A percentile compares a stretch with the other conserved stretches of the same genome.
Evolutionary conservation across 2,888 invertebrate species (phyloP).

Genomic region (Acanthosepion lycidas): DNA sequence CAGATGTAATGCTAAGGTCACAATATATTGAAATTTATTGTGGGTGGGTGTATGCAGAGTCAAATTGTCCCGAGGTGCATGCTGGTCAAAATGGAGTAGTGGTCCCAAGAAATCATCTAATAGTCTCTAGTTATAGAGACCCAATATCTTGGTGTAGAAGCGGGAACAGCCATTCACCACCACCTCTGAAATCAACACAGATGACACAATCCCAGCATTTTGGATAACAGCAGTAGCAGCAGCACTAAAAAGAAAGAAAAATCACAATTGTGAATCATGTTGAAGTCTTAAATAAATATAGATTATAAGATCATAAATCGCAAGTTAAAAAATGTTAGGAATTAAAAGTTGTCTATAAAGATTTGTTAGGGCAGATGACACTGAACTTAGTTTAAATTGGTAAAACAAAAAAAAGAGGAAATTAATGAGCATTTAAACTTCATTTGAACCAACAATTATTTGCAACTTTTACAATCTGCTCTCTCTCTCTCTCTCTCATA

Average conservation of each 20-base stretch:
- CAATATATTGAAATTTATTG: not conserved
- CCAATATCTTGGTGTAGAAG: not conserved
- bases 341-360: no score
- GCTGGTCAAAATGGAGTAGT: not conserved
- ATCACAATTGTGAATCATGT: not conserved
- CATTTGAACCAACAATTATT: no score
- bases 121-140: not conserved
- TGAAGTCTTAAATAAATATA: not conserved
- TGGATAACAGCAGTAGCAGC: not conserved
- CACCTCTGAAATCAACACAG: not conserved
- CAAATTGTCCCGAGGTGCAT: constrained; percentile 15
- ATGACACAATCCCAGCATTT: not conserved
- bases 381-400: no score
- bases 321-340: no score
- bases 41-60: not conserved
- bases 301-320: not conserved
- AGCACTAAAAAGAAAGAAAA: not conserved
- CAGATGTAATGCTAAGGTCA: not conserved
- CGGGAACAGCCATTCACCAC: not conserved
- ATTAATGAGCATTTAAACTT: no score
- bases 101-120: not conserved
- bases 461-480: no score
- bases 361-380: no score
- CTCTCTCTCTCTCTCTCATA: no score
- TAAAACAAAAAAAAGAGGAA: no score